phyloP scores from a whole-genome alignment of 53 echinoderm and acorn worm species.

The Zoroaster sp. region DNA sequence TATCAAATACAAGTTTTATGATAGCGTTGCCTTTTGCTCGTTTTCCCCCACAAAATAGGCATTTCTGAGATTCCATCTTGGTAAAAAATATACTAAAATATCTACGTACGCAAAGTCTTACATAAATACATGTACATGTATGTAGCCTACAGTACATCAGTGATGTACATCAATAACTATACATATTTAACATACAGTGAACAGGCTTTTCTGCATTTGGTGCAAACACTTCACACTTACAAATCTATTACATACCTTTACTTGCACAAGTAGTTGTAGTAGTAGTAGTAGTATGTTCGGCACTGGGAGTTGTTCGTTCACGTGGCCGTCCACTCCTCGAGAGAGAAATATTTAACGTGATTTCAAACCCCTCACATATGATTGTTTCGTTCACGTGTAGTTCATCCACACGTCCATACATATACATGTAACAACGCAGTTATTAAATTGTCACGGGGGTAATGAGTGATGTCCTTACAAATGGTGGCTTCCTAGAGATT shows the following conservation, averaged over 20 bases:
- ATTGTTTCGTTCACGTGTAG: conserved; percentile 32
- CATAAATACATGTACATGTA: too few relatives aligned
- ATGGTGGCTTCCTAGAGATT: background rate
- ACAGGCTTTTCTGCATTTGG: too few relatives aligned
- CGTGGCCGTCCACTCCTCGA: conserved; percentile 14
- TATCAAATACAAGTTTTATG: too few relatives aligned
- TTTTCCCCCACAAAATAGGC: too few relatives aligned
- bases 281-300: background rate
- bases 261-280: background rate
- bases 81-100: too few relatives aligned
- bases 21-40: too few relatives aligned
- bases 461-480: background rate
- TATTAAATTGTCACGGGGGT: background rate
- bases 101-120: too few relatives aligned
- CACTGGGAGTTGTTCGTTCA: background rate
- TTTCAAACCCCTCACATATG: conserved; percentile 21
- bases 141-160: too few relatives aligned
- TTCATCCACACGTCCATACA: background rate
- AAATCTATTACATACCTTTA: background rate
- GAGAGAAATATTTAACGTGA: conserved; percentile 7
- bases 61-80: too few relatives aligned
- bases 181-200: too few relatives aligned
- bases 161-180: too few relatives aligned
- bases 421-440: background rate
- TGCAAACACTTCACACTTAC: background rate